phyloP scores from a whole-genome alignment of 2,888 invertebrate genomes.

The Drosophila peninsularis region DNA sequence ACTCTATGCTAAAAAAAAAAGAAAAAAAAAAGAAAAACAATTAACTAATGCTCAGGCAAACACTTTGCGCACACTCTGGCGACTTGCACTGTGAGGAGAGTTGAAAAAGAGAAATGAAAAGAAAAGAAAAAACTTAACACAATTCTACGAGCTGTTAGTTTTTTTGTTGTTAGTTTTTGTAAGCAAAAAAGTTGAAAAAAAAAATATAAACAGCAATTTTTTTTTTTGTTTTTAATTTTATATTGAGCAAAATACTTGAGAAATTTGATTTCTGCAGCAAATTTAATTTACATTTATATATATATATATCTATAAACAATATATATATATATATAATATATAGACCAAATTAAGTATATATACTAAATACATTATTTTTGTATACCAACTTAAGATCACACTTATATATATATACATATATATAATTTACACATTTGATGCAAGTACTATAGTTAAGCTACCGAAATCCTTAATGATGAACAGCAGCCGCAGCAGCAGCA shows the following conservation, averaged over 20 bases:
- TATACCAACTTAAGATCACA: slow-evolving; percentile 22
- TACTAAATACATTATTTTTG: slow-evolving; percentile 37
- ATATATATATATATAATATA: slow-evolving; percentile 8
- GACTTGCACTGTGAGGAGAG: background rate
- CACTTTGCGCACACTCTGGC: slow-evolving; percentile 45
- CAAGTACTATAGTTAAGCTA: slow-evolving; percentile 37
- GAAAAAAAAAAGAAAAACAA: background rate
- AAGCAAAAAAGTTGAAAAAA: slow-evolving; percentile 44
- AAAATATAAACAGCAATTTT: slow-evolving; percentile 3
- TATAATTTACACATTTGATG: slow-evolving; percentile 25
- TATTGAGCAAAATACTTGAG: slow-evolving; percentile 58
- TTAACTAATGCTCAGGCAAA: slow-evolving; percentile 70
- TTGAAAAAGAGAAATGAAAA: background rate
- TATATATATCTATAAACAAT: slow-evolving; percentile 31
- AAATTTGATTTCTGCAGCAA: slow-evolving; percentile 63
- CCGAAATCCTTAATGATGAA: slow-evolving; percentile 39
- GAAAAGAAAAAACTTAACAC: slow-evolving; percentile 42
- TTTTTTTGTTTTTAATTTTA: slow-evolving; percentile 34
- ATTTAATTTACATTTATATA: slow-evolving; percentile 36
- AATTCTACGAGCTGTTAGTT: slow-evolving; percentile 61
- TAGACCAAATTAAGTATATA: slow-evolving; percentile 62
- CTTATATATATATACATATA: background rate
- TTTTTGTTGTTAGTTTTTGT: slow-evolving; percentile 75
- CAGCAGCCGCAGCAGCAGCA: slow-evolving; percentile 8
- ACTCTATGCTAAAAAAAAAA: slow-evolving; percentile 15